Conservation (phyloP, 64 coral and sea anemone genomes). For the Actinia equina region DNA sequence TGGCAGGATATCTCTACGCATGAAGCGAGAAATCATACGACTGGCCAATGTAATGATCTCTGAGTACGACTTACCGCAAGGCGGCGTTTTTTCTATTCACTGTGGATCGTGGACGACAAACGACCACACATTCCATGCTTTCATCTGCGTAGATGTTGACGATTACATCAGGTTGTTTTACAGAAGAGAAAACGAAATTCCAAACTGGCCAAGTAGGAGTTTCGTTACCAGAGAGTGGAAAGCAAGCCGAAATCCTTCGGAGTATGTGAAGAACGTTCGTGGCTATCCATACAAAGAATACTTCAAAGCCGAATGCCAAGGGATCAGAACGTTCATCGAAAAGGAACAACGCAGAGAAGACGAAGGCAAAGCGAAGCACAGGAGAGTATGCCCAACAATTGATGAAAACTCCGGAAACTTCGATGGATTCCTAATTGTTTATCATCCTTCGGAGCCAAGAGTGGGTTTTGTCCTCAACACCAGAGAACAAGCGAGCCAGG, state of each 20-base stretch:
- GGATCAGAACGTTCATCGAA: background rate
- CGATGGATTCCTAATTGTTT: slow-evolving; percentile 12
- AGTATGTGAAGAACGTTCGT: slow-evolving; percentile 44
- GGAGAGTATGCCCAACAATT: background rate
- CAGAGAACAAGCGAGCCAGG: background rate
- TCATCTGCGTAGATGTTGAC: slow-evolving; percentile 65
- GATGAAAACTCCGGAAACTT: background rate
- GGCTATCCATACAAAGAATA: slow-evolving; percentile 69
- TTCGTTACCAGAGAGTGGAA: slow-evolving; percentile 74
- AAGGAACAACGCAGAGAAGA: background rate
- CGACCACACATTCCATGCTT: slow-evolving; percentile 55
- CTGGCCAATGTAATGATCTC: slow-evolving; percentile 41
- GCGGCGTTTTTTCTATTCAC: slow-evolving; percentile 62
- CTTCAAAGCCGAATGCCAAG: slow-evolving; percentile 42
- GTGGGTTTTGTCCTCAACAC: slow-evolving; percentile 58
- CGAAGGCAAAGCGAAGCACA: background rate
- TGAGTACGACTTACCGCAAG: slow-evolving; percentile 34
- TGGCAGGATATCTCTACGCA: background rate
- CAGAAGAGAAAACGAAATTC: slow-evolving; percentile 24
- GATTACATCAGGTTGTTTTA: slow-evolving; percentile 42
- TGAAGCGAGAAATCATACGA: slow-evolving; percentile 57
- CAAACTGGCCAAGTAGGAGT: slow-evolving; percentile 40
- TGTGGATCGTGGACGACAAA: slow-evolving; percentile 60
- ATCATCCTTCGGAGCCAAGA: slow-evolving; percentile 65
- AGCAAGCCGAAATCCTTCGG: slow-evolving; percentile 18